A percentile compares a stretch with the other conserved stretches of the same genome.
These are phyloP conservation scores for Apolygus lucorum DNA, from an alignment of 1,140 invertebrate species.

Conservation along the genomic window DNA sequence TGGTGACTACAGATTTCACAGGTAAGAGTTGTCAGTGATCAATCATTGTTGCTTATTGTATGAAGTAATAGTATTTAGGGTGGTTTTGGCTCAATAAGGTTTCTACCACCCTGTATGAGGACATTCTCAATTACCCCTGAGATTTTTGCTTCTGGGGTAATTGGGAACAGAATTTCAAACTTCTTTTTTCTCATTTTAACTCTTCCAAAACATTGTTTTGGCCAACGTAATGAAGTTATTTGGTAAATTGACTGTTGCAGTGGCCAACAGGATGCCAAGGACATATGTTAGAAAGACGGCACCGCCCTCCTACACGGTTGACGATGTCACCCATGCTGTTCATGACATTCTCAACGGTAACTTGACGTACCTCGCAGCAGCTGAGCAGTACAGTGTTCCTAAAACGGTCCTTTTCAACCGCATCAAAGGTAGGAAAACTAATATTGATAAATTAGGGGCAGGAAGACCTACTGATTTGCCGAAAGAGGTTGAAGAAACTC, in stretches of 20 bases:
- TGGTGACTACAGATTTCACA: background rate
- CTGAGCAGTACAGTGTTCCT: background rate
- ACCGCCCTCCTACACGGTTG: background rate
- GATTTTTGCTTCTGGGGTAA: background rate
- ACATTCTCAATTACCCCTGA: background rate
- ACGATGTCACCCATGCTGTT: background rate
- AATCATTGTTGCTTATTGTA: background rate
- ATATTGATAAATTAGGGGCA: slow-evolving; percentile 14
- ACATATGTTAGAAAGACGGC: background rate
- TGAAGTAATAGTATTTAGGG: background rate
- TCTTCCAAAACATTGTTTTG: background rate
- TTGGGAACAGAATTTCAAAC: background rate
- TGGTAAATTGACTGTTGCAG: background rate
- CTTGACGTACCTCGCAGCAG: background rate
- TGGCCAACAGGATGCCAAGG: background rate
- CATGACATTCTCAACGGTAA: background rate
- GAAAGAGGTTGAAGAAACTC: slow-evolving; percentile 31
- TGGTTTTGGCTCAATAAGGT: background rate
- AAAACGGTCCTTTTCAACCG: slow-evolving; percentile 3
- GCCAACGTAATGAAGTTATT: background rate
- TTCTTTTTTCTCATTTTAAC: background rate
- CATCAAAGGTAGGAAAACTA: slow-evolving; percentile 6
- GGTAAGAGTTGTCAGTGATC: background rate
- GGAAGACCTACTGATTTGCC: slow-evolving; percentile 34
- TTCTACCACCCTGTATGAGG: background rate